Base-by-base conservation (phyloP, 1,140 invertebrate genomes). In the Muscidifurax raptorellus region DNA sequence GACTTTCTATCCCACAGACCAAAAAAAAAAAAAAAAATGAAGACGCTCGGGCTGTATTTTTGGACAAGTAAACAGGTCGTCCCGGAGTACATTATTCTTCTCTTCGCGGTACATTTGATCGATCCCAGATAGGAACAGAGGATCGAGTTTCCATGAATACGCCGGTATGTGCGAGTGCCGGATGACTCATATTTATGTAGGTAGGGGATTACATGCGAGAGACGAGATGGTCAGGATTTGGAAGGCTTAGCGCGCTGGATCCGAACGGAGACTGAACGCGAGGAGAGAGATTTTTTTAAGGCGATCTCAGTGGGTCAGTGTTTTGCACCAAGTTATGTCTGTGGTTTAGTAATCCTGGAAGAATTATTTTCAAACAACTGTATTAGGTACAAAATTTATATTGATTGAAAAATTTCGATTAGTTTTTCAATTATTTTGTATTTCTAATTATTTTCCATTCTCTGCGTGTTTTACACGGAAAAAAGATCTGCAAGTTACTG, bases 141-240 rank as follows among this genome's bases (percentile, higher is more conserved):
- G 27, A 28, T 66, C 15, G 64, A 15, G 18, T 66, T n/a, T 66
- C 25, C 64, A 66, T 66, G 64, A 66, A 66, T 71, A 30, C 7
- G 27, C 30, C 3, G 10, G 30, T 71, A 71, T 71, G 30, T 22
- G 25, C 67, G 67, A 71, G 10, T 12, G 67, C 30, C 6, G 3
- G 67, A 15, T 27, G 67, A 30, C 67, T 71, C n/a, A n/a, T 71
- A 71, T 59, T 59, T 59, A 59, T 59, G 52, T n/a, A 59, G 67
- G 67, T 71, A 59, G 18, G 67, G 67, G 67, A 71, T 71, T 71
- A 71, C 67, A 32, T 1, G 66, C 27, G 4, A 71, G 27, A 71
- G 10, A 30, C 10, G 27, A 71, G 67, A 28, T 30, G 67, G 27
- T 13, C 30, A 9, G 22, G 67, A 71, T 71, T 71, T 71, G 27